Evolutionary conservation across 2,888 invertebrate genomes (phyloP).

Genomic region (Phorcus lineatus): DNA sequence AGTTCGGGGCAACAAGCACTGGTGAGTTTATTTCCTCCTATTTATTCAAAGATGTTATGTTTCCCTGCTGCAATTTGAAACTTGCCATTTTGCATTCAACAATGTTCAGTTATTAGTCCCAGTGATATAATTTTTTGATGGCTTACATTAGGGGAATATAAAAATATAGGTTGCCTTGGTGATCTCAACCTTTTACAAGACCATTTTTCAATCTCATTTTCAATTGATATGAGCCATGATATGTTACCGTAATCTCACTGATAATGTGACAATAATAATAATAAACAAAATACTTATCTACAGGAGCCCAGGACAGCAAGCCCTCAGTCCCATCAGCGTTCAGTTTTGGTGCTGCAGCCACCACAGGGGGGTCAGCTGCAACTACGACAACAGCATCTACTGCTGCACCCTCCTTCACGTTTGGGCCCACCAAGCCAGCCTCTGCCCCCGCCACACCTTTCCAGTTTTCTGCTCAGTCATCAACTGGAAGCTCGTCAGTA

Average conservation of each 20-base stretch:
- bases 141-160: no score
- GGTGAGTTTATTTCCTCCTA: background rate
- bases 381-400: constrained; percentile 21
- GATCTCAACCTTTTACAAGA: no score
- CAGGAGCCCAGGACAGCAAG: background rate
- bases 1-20: background rate
- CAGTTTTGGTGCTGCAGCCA: constrained; percentile 5
- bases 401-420: constrained; percentile 38
- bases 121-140: no score
- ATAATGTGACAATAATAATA: background rate
- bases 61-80: no score
- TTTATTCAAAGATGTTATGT: no score
- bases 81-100: no score
- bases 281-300: background rate
- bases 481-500: constrained; percentile 6
- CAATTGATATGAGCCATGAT: no score
- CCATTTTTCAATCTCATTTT: no score
- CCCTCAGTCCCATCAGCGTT: background rate
- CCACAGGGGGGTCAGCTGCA: background rate
- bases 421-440: constrained; percentile 36
- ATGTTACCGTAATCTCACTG: no score
- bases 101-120: no score
- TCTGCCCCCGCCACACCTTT: background rate
- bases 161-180: no score
- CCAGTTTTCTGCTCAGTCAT: constrained; percentile 10